Evolutionary conservation across 2,113 vertebrate genomes (phyloP).

Genomic region (Opisthocomus hoazin): DNA sequence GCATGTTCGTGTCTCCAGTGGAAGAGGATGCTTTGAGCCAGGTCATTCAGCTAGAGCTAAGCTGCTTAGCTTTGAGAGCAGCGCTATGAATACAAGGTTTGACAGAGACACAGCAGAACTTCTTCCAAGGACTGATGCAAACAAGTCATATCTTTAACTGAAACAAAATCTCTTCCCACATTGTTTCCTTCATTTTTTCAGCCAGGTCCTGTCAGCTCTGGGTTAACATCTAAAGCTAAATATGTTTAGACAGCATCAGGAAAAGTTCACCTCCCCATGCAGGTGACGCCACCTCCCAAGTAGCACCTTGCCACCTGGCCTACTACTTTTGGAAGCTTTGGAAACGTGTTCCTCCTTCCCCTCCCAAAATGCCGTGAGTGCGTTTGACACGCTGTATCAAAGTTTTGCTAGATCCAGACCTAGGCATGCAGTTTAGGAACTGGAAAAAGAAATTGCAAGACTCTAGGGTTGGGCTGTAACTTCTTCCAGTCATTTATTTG

Average conservation of each 20-base stretch:
- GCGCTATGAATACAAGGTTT: neutral
- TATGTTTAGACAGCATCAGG: neutral
- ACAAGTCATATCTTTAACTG: neutral
- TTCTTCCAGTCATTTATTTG: neutral
- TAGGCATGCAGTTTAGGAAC: neutral
- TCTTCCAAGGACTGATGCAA: neutral
- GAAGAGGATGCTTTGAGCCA: neutral
- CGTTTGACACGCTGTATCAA: rapidly evolving
- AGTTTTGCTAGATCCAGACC: neutral
- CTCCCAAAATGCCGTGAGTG: neutral
- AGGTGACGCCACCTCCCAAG: neutral
- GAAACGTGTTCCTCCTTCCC: neutral
- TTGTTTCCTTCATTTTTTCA: neutral
- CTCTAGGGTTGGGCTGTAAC: neutral
- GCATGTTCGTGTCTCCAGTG: neutral
- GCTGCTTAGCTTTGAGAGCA: neutral
- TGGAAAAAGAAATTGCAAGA: neutral
- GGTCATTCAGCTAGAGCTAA: neutral
- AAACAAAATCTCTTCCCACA: neutral
- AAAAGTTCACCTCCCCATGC: neutral
- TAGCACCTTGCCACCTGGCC: neutral
- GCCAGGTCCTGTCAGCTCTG: neutral
- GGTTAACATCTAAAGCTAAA: neutral
- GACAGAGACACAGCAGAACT: neutral
- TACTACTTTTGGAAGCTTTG: neutral